A percentile compares a stretch with the other conserved stretches of the same genome.
Conservation (phyloP, 2,797 vertebrate species). For the Lerista edwardsae region DNA sequence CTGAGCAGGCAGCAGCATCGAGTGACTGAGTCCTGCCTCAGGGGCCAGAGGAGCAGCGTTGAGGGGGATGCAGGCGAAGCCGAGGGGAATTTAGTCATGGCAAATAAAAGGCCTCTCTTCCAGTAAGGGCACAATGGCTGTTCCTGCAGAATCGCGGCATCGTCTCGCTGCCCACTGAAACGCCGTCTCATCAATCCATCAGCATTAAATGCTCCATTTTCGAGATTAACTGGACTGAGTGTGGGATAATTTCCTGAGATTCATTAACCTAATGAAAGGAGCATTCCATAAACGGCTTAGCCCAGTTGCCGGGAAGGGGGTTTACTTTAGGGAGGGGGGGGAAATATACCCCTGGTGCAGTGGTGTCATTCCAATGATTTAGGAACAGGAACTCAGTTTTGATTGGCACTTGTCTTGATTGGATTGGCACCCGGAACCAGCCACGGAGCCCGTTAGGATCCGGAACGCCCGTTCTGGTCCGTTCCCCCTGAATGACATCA, state of each 20-base stretch:
- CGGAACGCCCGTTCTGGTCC: no score
- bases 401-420: no score
- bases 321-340: constrained; percentile 25
- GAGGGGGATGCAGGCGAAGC: no score
- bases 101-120: neutral
- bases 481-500: no score
- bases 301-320: constrained; percentile 55
- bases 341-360: no score
- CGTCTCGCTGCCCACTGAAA: constrained; percentile 25
- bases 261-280: constrained; percentile 77
- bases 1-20: neutral
- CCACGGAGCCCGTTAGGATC: no score
- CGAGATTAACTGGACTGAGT: constrained; percentile 55
- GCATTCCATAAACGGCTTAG: constrained; percentile 71
- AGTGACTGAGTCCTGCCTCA: no score
- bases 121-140: neutral
- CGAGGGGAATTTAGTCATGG: neutral
- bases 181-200: constrained; percentile 40
- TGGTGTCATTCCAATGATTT: no score
- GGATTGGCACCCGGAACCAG: no score
- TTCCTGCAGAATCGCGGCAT: neutral
- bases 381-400: no score
- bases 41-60: no score
- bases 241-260: constrained; percentile 72
- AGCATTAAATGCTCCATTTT: constrained; percentile 52